Evolutionary conservation across 37 sponge, comb jelly and placozoan species (phyloP).

Genomic region (Spongilla lacustris): DNA sequence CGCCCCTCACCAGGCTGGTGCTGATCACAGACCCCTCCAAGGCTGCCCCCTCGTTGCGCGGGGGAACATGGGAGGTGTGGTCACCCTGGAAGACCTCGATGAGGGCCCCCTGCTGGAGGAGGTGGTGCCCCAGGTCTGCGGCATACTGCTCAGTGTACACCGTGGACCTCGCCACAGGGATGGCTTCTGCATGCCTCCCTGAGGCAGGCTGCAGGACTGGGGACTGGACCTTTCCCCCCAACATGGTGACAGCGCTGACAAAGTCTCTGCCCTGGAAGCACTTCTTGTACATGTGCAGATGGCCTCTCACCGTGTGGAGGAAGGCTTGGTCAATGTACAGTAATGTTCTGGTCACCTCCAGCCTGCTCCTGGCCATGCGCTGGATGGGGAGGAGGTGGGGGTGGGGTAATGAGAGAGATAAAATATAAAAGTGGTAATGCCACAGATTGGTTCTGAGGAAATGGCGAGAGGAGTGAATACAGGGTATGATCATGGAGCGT

Average conservation of each 20-base stretch:
- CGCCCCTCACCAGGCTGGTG: too few species aligned
- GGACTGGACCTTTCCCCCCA: constrained; percentile 13
- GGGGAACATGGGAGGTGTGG: too few species aligned
- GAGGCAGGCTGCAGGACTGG: constrained; percentile 24
- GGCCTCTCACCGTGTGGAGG: constrained; percentile 32
- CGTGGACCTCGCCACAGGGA: neutral
- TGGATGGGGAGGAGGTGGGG: neutral
- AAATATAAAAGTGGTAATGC: too few species aligned
- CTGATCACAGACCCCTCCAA: too few species aligned
- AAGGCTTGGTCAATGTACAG: constrained; percentile 27
- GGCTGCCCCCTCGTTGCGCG: too few species aligned
- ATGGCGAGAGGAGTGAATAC: neutral
- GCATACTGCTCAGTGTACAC: neutral
- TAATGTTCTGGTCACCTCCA: constrained; percentile 35
- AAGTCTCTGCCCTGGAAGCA: constrained; percentile 78
- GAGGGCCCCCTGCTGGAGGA: neutral
- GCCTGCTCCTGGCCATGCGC: constrained; percentile 28
- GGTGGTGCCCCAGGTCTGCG: neutral
- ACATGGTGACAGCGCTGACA: constrained; percentile 30
- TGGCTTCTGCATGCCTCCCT: neutral
- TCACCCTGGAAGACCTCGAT: neutral
- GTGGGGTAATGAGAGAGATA: neutral
- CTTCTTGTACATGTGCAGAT: constrained; percentile 57
- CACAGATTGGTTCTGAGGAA: too few species aligned
- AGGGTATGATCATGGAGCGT: neutral